These are phyloP conservation scores for Oreochromis tanganicae DNA, from an alignment of 2,113 vertebrate genomes.

Conservation along the genomic window DNA sequence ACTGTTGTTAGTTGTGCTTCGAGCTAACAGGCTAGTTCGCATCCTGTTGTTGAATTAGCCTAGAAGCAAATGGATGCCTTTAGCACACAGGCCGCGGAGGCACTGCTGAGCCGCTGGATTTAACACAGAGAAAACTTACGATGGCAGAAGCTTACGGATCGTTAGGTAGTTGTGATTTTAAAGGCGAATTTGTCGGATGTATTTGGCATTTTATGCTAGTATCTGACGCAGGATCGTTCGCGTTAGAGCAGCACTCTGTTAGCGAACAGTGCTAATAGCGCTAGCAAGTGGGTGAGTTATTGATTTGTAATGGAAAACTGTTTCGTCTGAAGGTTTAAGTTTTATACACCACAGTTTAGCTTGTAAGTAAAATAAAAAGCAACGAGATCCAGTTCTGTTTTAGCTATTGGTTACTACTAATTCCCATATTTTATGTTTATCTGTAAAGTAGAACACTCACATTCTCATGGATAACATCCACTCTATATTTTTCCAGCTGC, in stretches of 20 bases:
- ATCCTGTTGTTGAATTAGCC: slow-evolving; percentile 53
- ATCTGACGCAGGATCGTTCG: background rate
- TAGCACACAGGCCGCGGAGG: slow-evolving; percentile 29
- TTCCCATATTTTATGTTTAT: background rate
- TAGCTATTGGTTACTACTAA: background rate
- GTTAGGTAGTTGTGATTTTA: too few relatives aligned
- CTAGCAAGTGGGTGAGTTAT: background rate
- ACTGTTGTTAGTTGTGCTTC: background rate
- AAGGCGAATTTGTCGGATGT: background rate
- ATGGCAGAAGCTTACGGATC: accelerated
- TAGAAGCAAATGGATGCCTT: slow-evolving; percentile 55
- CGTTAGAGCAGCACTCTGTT: background rate
- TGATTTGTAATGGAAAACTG: background rate
- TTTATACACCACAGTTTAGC: background rate
- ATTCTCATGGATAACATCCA: background rate
- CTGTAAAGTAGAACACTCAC: background rate
- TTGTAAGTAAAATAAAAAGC: background rate
- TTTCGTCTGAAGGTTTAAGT: background rate
- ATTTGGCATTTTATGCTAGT: background rate
- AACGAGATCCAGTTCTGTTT: background rate
- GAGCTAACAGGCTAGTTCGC: slow-evolving; percentile 31
- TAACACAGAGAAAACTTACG: background rate
- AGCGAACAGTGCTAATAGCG: slow-evolving; percentile 29
- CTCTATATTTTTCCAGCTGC: background rate
- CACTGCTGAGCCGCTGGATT: background rate